Base-by-base conservation (phyloP, 2,797 vertebrate genomes). In the Silurus lanzhouensis region DNA sequence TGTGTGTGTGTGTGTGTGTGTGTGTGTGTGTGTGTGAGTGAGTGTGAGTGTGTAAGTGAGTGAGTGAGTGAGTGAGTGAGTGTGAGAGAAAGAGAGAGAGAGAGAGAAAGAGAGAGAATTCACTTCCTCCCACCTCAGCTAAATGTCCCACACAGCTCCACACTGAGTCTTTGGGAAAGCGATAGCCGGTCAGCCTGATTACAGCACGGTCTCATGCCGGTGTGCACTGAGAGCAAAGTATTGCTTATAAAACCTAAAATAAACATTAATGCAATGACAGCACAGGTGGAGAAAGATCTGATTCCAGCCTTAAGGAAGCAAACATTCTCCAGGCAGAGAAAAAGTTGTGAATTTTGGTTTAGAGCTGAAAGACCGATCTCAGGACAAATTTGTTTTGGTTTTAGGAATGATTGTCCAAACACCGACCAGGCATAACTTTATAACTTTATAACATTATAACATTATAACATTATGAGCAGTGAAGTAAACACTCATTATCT, bases 181-280 rank as follows among this genome's bases (percentile, higher is more conserved):
- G 44, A 80, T 71, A 61, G 55, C 22, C 7, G 13, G 13, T 2
- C 20, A 63, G 15, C 22, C 68, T 58, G 17, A 66, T 57, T 52
- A 19, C 78, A 81, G 1, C 2, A 0, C 44, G 19, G 6, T 57
- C 17, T 58, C 77, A 60, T 27, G 66, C 27, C 1, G 7, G 27
- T 44, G 67, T 74, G 61, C 8, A 72, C n/a, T 17, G 31, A 75
- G 70, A 38, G 77, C 31, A 64, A 38, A 85, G 77, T n/a, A n/a
- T 6, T 46, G 44, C 66, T 61, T 78, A 44, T 77, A 22, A 61
- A 84, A 79, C 6, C 64, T 84, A 66, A 74, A 58, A 78, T 74
- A 81, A 85, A 85, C 57, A 81, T 81, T 19, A n/a, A 57, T 22
- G 14, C 60, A 81, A 85, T 57, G 60, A 57, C 46, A 81, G 22